A percentile compares a stretch with the other conserved stretches of the same genome.
phyloP scores from a whole-genome alignment of 2,113 vertebrate genomes.

The Raja brachyura region DNA sequence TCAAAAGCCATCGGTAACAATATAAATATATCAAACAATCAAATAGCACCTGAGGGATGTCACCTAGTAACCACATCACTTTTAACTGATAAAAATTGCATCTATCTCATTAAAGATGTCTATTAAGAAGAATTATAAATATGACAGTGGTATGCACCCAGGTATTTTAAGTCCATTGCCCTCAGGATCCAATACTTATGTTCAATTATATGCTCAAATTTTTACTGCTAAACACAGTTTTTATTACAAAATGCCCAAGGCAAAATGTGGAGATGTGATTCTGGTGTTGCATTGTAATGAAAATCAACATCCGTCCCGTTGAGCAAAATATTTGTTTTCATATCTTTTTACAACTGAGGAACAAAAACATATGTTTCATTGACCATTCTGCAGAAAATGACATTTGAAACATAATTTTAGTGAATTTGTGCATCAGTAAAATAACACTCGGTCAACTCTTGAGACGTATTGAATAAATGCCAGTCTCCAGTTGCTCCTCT shows the following conservation, averaged over 20 bases:
- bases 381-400: neutral
- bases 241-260: neutral
- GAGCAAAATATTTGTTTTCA: neutral
- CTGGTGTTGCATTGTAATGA: neutral
- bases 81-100: neutral
- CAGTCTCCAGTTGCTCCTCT: neutral
- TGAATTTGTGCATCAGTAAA: neutral
- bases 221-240: conserved; percentile 8
- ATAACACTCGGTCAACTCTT: neutral
- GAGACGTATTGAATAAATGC: neutral
- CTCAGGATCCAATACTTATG: neutral
- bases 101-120: neutral
- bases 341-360: neutral
- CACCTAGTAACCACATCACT: neutral
- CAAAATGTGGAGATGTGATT: neutral
- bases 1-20: conserved; percentile 15
- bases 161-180: neutral
- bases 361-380: neutral
- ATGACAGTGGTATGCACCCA: neutral
- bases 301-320: neutral
- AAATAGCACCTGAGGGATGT: neutral
- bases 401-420: neutral
- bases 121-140: conserved; percentile 18
- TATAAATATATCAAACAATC: neutral
- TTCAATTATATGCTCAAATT: conserved; percentile 27